phyloP scores from a whole-genome alignment of 2,888 invertebrate genomes.

The Gymnocheta viridis region DNA sequence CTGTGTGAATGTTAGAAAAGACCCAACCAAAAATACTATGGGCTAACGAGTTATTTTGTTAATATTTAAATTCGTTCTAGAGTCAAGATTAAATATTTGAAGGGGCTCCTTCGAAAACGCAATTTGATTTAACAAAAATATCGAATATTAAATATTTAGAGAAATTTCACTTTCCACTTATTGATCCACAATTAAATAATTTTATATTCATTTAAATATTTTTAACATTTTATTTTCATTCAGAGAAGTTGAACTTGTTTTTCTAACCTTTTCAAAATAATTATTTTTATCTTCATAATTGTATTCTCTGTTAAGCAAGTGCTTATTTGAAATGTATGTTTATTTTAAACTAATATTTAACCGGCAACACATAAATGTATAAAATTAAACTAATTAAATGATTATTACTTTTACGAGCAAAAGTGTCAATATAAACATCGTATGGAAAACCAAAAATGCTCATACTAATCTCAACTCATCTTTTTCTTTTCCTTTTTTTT shows the following conservation, averaged over 20 bases:
- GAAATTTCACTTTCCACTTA: too few relatives aligned
- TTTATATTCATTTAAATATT: too few relatives aligned
- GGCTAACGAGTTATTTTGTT: too few relatives aligned
- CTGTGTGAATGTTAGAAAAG: too few relatives aligned
- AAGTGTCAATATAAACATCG: constrained; percentile 36
- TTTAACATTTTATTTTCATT: too few relatives aligned
- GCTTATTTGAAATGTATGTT: background rate
- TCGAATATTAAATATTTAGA: too few relatives aligned
- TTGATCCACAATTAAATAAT: too few relatives aligned
- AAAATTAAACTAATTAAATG: constrained; percentile 37
- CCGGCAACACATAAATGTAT: background rate
- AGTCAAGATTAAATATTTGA: too few relatives aligned
- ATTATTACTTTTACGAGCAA: constrained; percentile 50
- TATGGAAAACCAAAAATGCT: constrained; percentile 8
- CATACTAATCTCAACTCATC: background rate
- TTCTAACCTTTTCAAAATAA: background rate
- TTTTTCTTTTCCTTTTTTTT: background rate
- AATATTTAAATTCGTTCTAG: too few relatives aligned
- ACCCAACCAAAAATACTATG: too few relatives aligned
- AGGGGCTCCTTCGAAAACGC: too few relatives aligned
- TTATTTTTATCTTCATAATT: constrained; percentile 7
- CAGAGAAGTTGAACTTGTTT: background rate
- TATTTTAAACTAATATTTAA: constrained; percentile 25
- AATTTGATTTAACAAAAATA: too few relatives aligned
- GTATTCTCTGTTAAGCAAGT: constrained; percentile 38